phyloP scores from a whole-genome alignment of 2,113 vertebrate genomes.

The Bucco capensis region DNA sequence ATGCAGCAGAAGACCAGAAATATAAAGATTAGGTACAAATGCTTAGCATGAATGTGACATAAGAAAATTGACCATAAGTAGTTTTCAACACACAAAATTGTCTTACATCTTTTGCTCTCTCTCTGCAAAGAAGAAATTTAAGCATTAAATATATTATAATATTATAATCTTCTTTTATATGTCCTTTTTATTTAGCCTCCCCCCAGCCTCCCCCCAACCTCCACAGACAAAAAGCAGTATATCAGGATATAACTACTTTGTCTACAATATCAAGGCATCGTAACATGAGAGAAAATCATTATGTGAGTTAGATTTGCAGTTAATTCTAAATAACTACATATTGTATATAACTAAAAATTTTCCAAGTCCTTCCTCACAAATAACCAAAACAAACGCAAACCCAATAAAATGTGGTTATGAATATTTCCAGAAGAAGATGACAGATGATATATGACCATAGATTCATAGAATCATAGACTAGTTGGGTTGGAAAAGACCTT shows the following conservation, averaged over 20 bases:
- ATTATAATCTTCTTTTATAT: background rate
- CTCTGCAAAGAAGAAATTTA: background rate
- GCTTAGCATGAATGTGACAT: background rate
- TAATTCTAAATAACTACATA: background rate
- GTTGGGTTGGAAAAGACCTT: no score
- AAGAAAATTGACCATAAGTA: background rate
- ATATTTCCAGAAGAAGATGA: background rate
- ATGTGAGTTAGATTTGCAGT: background rate
- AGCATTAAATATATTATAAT: fast-evolving
- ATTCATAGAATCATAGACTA: no score
- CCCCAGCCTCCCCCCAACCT: fast-evolving
- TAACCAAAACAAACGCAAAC: background rate
- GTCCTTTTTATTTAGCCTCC: background rate
- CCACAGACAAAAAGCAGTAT: no score
- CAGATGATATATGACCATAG: no score
- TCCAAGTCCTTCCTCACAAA: background rate
- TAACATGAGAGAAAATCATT: background rate
- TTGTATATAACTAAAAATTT: background rate
- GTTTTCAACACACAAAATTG: background rate
- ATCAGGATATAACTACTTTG: background rate
- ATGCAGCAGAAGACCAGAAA: background rate
- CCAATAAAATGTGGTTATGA: background rate
- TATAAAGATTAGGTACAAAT: background rate
- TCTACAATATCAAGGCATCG: background rate
- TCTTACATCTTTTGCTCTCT: background rate